Percentiles rank a stretch among this genome's conserved stretches.
phyloP scores from a whole-genome alignment of 2,113 vertebrate genomes.

The Melanostigma gelatinosum region DNA sequence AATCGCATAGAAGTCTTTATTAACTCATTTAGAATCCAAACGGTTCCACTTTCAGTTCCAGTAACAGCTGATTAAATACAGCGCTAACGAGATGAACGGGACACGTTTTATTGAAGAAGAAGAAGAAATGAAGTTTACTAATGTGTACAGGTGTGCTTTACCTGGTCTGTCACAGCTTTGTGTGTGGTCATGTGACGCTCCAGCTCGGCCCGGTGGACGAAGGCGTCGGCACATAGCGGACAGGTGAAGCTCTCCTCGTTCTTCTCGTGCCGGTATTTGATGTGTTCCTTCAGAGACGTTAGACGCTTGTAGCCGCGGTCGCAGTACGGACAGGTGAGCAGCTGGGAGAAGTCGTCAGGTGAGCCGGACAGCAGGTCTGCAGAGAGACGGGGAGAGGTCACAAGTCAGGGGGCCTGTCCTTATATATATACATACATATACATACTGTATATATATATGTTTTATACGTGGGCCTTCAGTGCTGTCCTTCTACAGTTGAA shows the following conservation, averaged over 20 bases:
- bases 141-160: slow-evolving; percentile 64
- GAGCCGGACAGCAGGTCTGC: slow-evolving; percentile 93
- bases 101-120: too few relatives aligned
- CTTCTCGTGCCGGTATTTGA: slow-evolving; percentile 97
- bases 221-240: slow-evolving; percentile 92
- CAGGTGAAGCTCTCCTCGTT: slow-evolving; percentile 93
- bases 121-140: too few relatives aligned
- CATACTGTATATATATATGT: too few relatives aligned
- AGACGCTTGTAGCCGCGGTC: slow-evolving; percentile 97
- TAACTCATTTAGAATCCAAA: too few relatives aligned
- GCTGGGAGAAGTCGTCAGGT: slow-evolving; percentile 95
- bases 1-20: too few relatives aligned
- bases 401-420: slow-evolving; percentile 16
- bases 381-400: slow-evolving; percentile 83
- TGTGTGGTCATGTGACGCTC: slow-evolving; percentile 97
- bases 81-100: too few relatives aligned
- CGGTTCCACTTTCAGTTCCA: not conserved
- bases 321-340: slow-evolving; percentile 97
- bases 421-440: too few relatives aligned
- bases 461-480: too few relatives aligned
- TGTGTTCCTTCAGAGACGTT: slow-evolving; percentile 97
- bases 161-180: slow-evolving; percentile 93
- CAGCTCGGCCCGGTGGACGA: slow-evolving; percentile 93
- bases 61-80: not conserved
- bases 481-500: too few relatives aligned